Conservation (phyloP, 2,113 vertebrate genomes). For the Brienomyrus longianalis region DNA sequence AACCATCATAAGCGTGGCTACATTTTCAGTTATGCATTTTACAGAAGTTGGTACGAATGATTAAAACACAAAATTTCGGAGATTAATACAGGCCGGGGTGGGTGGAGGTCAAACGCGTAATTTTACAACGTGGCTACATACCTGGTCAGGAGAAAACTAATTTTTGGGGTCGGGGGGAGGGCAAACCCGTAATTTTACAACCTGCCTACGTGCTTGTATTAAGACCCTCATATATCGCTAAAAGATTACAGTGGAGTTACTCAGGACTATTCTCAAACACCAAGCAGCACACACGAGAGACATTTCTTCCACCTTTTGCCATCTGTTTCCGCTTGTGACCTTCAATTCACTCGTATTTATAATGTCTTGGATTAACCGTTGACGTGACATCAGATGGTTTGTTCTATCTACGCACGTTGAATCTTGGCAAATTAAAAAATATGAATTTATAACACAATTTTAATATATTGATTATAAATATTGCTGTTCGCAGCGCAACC, state of each 20-base stretch:
- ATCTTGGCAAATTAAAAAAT: not conserved
- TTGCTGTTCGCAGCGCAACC: not conserved
- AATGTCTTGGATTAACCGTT: not conserved
- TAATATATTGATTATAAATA: not conserved
- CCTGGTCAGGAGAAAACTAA: not conserved
- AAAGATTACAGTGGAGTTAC: not conserved
- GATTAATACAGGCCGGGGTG: not conserved
- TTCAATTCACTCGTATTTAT: not conserved
- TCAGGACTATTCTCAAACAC: not conserved
- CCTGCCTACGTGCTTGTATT: not conserved
- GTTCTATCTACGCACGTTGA: not conserved
- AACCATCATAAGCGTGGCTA: not conserved
- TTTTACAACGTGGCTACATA: not conserved
- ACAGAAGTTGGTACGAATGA: not conserved
- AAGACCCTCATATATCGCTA: not conserved
- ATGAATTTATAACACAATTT: not conserved
- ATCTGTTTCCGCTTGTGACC: constrained; percentile 1
- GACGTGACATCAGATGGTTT: not conserved
- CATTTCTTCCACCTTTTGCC: not conserved
- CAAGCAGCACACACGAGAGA: not conserved
- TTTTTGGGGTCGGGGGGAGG: not conserved
- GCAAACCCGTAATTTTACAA: not conserved
- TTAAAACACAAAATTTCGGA: not conserved
- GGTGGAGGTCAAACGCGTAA: not conserved
- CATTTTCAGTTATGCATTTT: not conserved